Percentiles rank a stretch among this genome's conserved stretches.
Conservation (phyloP, 2,113 vertebrate species). For the Plecturocebus donacophilus region DNA sequence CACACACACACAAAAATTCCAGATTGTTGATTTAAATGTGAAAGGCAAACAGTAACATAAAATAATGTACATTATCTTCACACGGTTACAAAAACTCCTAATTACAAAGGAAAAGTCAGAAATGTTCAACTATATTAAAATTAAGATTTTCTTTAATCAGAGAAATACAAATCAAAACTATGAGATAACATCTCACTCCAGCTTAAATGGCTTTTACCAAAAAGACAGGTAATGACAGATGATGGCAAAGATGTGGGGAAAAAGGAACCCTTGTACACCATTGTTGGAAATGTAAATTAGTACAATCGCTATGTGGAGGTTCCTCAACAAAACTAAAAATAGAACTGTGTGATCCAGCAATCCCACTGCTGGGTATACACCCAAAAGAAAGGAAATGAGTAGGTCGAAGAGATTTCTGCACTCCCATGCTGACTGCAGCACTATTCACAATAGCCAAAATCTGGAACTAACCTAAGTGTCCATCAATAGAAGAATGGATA, state of each 20-base stretch:
- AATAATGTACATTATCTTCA: neutral
- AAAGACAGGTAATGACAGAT: neutral
- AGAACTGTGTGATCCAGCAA: neutral
- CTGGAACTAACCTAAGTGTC: neutral
- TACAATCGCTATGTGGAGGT: neutral
- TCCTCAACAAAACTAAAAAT: neutral
- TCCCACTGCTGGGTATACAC: neutral
- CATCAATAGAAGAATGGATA: neutral
- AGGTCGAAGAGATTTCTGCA: neutral
- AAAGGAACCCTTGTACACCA: neutral
- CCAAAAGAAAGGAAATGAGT: neutral
- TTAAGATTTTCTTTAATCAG: neutral
- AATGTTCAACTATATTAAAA: no score
- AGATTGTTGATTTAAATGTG: neutral
- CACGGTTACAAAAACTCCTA: neutral
- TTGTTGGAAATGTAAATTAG: neutral
- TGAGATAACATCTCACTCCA: neutral
- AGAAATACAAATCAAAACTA: neutral
- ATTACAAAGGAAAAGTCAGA: constrained; percentile 17
- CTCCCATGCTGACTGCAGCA: neutral
- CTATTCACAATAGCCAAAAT: neutral
- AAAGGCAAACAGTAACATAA: neutral
- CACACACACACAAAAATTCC: neutral
- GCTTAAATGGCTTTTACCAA: neutral
- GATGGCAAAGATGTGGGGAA: neutral